Evolutionary conservation across 2,797 vertebrate species (phyloP).

Genomic region (Gymnodraco acuticeps): DNA sequence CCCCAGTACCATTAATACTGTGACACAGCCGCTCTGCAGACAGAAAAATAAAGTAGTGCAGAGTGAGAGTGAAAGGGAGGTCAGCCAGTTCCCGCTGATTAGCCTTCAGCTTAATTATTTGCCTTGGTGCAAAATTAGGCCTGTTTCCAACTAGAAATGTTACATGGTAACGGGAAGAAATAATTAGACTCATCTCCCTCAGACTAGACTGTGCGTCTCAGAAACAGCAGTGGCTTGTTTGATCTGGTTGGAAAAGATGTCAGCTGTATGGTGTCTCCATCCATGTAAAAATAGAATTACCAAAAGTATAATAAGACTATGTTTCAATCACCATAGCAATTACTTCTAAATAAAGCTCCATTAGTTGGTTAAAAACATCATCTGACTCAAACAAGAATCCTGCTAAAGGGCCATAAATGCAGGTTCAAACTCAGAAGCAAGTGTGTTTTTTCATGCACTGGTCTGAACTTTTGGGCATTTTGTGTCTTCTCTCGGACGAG

Average conservation of each 20-base stretch:
- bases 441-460: too few species aligned
- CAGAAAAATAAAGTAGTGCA: slow-evolving; percentile 12
- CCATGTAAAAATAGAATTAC: not conserved
- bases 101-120: slow-evolving; percentile 47
- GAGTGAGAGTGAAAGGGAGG: slow-evolving; percentile 30
- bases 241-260: not conserved
- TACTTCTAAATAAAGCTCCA: not conserved
- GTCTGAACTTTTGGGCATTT: too few species aligned
- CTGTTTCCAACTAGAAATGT: slow-evolving; percentile 33
- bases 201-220: slow-evolving; percentile 40
- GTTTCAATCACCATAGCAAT: not conserved
- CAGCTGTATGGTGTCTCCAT: slow-evolving; percentile 26
- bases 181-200: slow-evolving; percentile 55
- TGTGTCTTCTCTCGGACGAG: too few species aligned
- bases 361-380: not conserved
- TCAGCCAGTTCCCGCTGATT: slow-evolving; percentile 40
- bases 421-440: too few species aligned
- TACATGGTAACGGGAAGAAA: slow-evolving; percentile 51
- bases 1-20: not conserved
- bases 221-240: slow-evolving; percentile 28
- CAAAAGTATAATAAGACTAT: not conserved
- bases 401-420: not conserved
- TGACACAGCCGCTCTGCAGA: slow-evolving; percentile 16
- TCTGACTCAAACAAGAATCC: not conserved
- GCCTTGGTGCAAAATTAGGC: slow-evolving; percentile 40